These are phyloP conservation scores for Drosophila arizonae DNA, from an alignment of 1,140 invertebrate genomes.

Conservation along the genomic window DNA sequence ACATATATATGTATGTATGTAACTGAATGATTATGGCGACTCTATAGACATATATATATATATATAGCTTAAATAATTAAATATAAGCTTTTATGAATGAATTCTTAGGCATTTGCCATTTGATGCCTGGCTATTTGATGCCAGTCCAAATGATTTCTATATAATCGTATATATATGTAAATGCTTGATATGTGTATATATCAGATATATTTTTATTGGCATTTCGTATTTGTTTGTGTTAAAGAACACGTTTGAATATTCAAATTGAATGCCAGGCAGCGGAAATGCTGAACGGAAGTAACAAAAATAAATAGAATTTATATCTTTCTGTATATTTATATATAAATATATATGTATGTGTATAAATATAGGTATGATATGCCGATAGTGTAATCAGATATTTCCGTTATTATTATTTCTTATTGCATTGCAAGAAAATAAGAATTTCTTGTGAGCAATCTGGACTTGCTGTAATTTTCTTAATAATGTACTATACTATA, in stretches of 20 bases:
- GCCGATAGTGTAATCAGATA: too few species aligned
- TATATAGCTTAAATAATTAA: constrained; percentile 17
- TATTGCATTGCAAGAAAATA: too few species aligned
- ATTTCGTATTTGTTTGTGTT: background rate
- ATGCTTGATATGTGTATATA: background rate
- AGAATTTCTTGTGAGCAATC: too few species aligned
- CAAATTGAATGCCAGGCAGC: constrained; percentile 10
- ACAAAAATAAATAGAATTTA: constrained; percentile 12
- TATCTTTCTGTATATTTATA: background rate
- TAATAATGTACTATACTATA: too few species aligned
- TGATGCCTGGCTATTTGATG: constrained; percentile 43
- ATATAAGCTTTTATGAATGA: constrained; percentile 57
- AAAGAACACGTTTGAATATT: constrained; percentile 18
- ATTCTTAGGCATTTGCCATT: constrained; percentile 38
- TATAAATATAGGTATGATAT: background rate
- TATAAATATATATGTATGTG: background rate
- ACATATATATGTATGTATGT: constrained; percentile 23
- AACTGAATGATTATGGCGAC: constrained; percentile 69
- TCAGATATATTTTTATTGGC: constrained; percentile 8
- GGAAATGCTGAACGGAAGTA: constrained; percentile 27
- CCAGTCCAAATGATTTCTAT: constrained; percentile 23
- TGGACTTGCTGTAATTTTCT: too few species aligned
- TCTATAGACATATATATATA: constrained; percentile 34
- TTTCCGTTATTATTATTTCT: too few species aligned
- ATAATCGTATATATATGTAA: constrained; percentile 8